These are phyloP conservation scores for Manduca sexta DNA, from an alignment of 1,140 invertebrate species.

Conservation along the genomic window DNA sequence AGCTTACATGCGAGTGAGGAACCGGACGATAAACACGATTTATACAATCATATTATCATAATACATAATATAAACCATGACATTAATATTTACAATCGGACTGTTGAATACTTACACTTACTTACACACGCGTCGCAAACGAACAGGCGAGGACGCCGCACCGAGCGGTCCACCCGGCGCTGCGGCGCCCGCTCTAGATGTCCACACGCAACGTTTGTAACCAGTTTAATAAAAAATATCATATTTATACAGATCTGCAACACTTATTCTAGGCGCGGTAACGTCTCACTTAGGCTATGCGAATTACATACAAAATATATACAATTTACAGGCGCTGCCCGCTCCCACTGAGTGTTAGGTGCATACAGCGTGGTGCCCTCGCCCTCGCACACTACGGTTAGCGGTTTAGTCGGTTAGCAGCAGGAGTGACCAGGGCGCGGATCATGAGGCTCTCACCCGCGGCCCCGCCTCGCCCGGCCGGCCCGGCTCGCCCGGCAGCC, in stretches of 20 bases:
- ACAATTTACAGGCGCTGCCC: slow-evolving; percentile 50
- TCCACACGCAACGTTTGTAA: too few relatives aligned
- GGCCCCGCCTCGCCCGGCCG: slow-evolving; percentile 83
- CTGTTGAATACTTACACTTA: too few relatives aligned
- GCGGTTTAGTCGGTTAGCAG: slow-evolving; percentile 48
- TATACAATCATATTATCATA: too few relatives aligned
- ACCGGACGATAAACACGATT: too few relatives aligned
- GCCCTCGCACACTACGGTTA: slow-evolving; percentile 54
- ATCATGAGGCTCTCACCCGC: slow-evolving; percentile 68
- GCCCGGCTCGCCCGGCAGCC: slow-evolving; percentile 87
- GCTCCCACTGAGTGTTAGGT: slow-evolving; percentile 3
- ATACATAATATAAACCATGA: too few relatives aligned
- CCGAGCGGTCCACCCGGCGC: too few relatives aligned
- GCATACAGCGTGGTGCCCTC: slow-evolving; percentile 11
- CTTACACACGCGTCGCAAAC: too few relatives aligned
- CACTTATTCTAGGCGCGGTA: slow-evolving; percentile 29
- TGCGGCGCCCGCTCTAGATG: too few relatives aligned
- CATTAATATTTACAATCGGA: too few relatives aligned
- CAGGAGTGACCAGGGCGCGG: slow-evolving; percentile 16
- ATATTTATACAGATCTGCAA: slow-evolving; percentile 41
- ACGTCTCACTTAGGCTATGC: slow-evolving; percentile 26
- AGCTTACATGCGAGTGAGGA: too few relatives aligned
- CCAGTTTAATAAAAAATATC: slow-evolving; percentile 24
- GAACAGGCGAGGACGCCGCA: too few relatives aligned
- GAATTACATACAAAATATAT: slow-evolving; percentile 35